These are phyloP conservation scores for Dynastes tityus DNA, from an alignment of 2,888 invertebrate species.

Conservation along the genomic window DNA sequence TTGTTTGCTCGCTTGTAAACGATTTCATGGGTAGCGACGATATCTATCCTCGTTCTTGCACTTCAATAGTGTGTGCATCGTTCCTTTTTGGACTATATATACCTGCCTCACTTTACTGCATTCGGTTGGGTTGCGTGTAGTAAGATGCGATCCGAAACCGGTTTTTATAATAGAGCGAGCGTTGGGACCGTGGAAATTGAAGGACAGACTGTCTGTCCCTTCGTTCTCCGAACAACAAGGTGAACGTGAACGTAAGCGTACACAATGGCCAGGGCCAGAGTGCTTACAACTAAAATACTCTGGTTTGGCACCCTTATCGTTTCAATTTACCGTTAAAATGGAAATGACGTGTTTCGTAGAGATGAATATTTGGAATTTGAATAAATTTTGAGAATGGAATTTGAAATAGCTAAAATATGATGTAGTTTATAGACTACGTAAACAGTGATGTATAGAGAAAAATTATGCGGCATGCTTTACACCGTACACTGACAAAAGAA, in stretches of 20 bases:
- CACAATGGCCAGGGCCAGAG: not conserved
- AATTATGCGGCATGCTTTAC: too few relatives aligned
- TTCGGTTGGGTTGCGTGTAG: slow-evolving; percentile 24
- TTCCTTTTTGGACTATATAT: not conserved
- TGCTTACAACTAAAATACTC: slow-evolving; percentile 4
- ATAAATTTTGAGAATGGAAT: slow-evolving; percentile 1
- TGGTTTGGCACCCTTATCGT: slow-evolving; percentile 15
- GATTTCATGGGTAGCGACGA: slow-evolving; percentile 30
- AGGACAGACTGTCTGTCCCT: slow-evolving; percentile 45
- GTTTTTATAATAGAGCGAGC: slow-evolving; percentile 36
- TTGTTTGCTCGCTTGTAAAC: slow-evolving; percentile 39
- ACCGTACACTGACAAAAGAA: too few relatives aligned
- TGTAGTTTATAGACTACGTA: not conserved
- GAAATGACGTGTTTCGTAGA: slow-evolving; percentile 24
- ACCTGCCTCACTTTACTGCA: slow-evolving; percentile 22
- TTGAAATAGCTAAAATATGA: not conserved
- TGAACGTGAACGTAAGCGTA: slow-evolving; percentile 15
- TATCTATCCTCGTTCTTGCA: slow-evolving; percentile 16
- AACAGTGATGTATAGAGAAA: too few relatives aligned
- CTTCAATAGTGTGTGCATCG: not conserved
- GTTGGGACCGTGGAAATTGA: slow-evolving; percentile 40
- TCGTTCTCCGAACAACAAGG: slow-evolving; percentile 34
- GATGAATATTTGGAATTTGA: slow-evolving; percentile 1
- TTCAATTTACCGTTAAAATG: slow-evolving; percentile 38
- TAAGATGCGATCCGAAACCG: slow-evolving; percentile 24